These are phyloP conservation scores for Anarsia innoxiella DNA, from an alignment of 2,888 invertebrate genomes.

Conservation along the genomic window DNA sequence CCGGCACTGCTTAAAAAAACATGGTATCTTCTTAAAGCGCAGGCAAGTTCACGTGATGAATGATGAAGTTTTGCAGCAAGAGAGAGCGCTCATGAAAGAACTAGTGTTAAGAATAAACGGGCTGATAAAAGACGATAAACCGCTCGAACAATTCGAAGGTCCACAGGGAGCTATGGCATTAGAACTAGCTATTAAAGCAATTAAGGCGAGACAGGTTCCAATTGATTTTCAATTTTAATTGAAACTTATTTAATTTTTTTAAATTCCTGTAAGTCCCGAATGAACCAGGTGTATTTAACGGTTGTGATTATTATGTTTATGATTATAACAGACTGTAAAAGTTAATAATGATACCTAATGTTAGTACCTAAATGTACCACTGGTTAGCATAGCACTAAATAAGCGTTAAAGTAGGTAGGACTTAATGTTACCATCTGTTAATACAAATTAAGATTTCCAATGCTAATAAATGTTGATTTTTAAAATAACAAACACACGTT, in stretches of 20 bases:
- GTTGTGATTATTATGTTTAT: no score
- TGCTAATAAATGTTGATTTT: no score
- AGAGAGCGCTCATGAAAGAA: conserved; percentile 41
- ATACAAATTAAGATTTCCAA: no score
- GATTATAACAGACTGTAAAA: no score
- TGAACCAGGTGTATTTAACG: no score
- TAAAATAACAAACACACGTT: no score
- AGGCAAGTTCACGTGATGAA: conserved; percentile 47
- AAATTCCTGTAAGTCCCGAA: no score
- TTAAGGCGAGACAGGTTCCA: conserved; percentile 31
- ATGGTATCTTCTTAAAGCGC: conserved; percentile 48
- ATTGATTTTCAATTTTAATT: conserved; percentile 22
- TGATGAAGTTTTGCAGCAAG: conserved; percentile 42
- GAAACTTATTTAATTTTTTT: neutral
- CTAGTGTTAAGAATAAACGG: conserved; percentile 35
- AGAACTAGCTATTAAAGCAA: conserved; percentile 35
- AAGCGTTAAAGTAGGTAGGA: no score
- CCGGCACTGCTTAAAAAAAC: conserved; percentile 55
- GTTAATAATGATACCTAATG: no score
- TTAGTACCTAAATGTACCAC: no score
- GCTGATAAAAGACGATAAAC: conserved; percentile 29
- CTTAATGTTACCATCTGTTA: no score
- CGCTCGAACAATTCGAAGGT: conserved; percentile 40
- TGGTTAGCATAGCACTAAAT: no score
- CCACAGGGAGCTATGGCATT: conserved; percentile 39